Evolutionary conservation across 2,113 vertebrate species (phyloP), one percentile per base, ranked within the genome.

Genomic region (Plotosus lineatus): DNA sequence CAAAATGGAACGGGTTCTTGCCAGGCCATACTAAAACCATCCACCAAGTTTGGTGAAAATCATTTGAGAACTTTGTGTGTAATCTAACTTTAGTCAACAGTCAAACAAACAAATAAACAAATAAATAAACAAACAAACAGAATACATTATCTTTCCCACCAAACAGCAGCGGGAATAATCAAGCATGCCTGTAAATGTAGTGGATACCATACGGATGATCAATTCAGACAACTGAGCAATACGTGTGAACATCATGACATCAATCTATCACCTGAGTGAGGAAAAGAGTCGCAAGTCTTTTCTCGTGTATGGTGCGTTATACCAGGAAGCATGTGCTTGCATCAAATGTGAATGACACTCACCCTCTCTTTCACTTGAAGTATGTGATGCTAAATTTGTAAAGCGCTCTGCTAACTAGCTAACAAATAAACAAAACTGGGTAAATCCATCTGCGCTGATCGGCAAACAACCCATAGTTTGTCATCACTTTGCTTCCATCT

Each of bases 201-300:
- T 85, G 78, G 83, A 72, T 89, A 51, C 88, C 88, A 77, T 66
- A 84, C 83, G 87, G 82, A 86, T 77, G 81, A 71, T 31, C 60
- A 87, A 88, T 86, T 14, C 83, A 88, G 86, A 81, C 81, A 87
- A 86, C 75, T 84, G 88, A 91, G 92, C 92, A 91, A 92, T 92
- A 92, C 88, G 48, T 84, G 83, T 86, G 86, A 83, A 88, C 87
- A 88, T 40, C 50, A 89, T 86, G 88, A 86, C 80, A 85, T 86
- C 69, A 87, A 84, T 88, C 89, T 21, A 90, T 85, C 83, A 88
- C 88, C 86, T 89, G 83, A 84, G 83, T 88, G 83, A 58, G 68
- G 80, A 82, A 85, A 84, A 81, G 23, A 36, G 79, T 78, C 33
- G 19, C 9, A 65, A 84, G 76, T 80, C 75, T 75, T 88, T 75